Conservation (phyloP, 2,797 vertebrate species). For the Hapalemur alaotrensis region DNA sequence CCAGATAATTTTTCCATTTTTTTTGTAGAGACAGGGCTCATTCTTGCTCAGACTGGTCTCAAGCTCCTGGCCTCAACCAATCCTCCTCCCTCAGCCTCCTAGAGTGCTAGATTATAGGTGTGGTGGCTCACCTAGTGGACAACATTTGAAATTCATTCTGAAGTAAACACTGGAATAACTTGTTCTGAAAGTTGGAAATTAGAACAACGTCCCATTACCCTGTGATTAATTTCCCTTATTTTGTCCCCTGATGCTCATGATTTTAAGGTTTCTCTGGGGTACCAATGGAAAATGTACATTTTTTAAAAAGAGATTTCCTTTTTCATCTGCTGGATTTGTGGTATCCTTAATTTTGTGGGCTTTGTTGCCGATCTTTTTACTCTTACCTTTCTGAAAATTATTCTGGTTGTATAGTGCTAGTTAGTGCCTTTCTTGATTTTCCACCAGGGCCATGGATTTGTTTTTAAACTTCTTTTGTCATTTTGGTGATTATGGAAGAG, state of each 20-base stretch:
- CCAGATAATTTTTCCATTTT: background rate
- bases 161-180: background rate
- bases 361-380: background rate
- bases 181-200: background rate
- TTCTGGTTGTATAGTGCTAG: background rate
- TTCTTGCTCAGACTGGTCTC: background rate
- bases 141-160: background rate
- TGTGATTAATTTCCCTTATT: background rate
- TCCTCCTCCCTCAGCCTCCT: background rate
- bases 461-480: background rate
- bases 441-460: background rate
- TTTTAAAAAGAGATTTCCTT: background rate
- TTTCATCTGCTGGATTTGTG: background rate
- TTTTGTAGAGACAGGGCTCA: background rate
- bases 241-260: background rate
- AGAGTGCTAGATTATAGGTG: background rate
- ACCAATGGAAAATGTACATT: background rate
- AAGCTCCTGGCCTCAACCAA: background rate
- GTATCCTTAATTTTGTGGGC: background rate
- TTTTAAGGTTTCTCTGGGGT: background rate
- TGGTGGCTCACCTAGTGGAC: background rate
- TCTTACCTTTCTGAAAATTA: background rate
- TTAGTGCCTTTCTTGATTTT: background rate
- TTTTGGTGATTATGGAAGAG: background rate
- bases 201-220: background rate